phyloP scores from a whole-genome alignment of 2,113 vertebrate genomes.

The Vidua chalybeata region DNA sequence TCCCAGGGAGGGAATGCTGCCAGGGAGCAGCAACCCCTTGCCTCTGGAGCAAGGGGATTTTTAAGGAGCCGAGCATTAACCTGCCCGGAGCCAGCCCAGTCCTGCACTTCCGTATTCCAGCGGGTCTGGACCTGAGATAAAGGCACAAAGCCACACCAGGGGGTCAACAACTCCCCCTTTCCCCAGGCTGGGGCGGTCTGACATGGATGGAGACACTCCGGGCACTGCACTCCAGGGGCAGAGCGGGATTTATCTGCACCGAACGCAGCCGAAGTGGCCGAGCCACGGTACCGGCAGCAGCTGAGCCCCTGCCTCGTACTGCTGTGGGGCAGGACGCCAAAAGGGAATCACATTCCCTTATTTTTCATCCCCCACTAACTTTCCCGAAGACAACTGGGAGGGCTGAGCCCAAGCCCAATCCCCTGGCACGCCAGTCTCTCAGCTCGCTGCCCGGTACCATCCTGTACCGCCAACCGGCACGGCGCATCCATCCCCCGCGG shows the following conservation, averaged over 20 bases:
- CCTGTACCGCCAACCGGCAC: fast-evolving
- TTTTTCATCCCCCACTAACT: background rate
- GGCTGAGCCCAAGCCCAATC: background rate
- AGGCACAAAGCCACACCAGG: background rate
- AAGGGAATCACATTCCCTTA: background rate
- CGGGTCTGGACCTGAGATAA: background rate
- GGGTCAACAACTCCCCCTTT: background rate
- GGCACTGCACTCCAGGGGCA: background rate
- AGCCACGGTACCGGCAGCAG: fast-evolving
- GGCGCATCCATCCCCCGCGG: background rate
- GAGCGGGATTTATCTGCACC: background rate
- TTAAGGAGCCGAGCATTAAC: background rate
- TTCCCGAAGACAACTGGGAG: background rate
- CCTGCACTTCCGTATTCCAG: background rate
- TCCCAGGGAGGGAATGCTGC: background rate
- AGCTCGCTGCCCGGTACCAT: background rate
- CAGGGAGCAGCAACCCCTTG: background rate
- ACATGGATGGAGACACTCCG: fast-evolving
- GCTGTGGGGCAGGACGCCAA: background rate
- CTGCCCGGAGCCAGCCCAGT: background rate
- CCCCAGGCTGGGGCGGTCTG: background rate
- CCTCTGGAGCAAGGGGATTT: background rate
- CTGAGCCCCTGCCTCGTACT: background rate
- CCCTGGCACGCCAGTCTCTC: background rate
- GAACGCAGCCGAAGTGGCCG: fast-evolving